Percentiles rank a stretch among this genome's conserved stretches.
Conservation (phyloP, 2,113 vertebrate species). For the Chaetodon trifascialis region DNA sequence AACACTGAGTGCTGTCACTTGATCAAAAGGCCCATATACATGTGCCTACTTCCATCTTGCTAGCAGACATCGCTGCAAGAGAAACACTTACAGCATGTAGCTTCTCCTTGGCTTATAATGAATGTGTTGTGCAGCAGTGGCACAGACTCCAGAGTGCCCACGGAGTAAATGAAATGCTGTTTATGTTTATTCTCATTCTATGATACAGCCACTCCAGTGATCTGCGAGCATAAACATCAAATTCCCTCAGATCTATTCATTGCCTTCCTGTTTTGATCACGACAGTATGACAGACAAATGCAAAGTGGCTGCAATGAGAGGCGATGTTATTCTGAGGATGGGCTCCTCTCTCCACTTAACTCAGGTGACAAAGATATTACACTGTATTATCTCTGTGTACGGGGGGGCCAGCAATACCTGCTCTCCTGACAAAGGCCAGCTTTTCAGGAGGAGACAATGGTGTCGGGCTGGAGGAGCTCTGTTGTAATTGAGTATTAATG, state of each 20-base stretch:
- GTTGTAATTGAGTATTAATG: conserved; percentile 84
- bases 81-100: conserved; percentile 1
- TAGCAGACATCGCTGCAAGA: conserved; percentile 10
- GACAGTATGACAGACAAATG: conserved; percentile 51
- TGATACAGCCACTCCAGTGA: conserved; percentile 36
- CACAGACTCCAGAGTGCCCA: conserved; percentile 21
- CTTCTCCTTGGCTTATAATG: conserved; percentile 28
- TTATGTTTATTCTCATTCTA: conserved; percentile 62
- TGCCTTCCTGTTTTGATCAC: conserved; percentile 57
- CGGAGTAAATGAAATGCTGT: conserved; percentile 51
- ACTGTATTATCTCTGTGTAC: conserved; percentile 48
- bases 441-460: conserved; percentile 72
- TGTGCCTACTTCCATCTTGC: conserved; percentile 46
- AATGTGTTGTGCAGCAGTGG: conserved; percentile 5
- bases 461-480: conserved; percentile 59
- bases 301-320: conserved; percentile 45
- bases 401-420: conserved; percentile 38
- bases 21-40: conserved; percentile 48
- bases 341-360: conserved; percentile 52
- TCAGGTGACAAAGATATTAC: conserved; percentile 57
- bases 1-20: conserved; percentile 34
- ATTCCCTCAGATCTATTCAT: conserved; percentile 53
- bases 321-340: conserved; percentile 27
- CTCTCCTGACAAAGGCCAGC: conserved; percentile 64
- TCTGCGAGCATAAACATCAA: conserved; percentile 44